Base-by-base conservation (phyloP, 2,113 vertebrate species). In the Tonatia bakeri region DNA sequence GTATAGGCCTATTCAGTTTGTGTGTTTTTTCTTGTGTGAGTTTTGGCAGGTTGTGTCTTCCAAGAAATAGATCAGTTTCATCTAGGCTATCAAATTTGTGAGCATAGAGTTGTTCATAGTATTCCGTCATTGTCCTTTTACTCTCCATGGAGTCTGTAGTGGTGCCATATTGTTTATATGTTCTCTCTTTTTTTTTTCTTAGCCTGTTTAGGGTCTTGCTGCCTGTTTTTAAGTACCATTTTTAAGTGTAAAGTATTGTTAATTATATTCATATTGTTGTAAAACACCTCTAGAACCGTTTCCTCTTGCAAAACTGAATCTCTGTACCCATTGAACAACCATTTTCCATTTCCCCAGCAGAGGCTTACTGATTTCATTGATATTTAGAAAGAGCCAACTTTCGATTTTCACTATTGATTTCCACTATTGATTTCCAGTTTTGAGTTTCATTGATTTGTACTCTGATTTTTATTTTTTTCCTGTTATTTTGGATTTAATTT, bases 21-120 rank as follows among this genome's bases (percentile, higher is more conserved):
- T 91, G 72, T 89, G 1, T 93, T 91, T 90, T 28, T 89, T 94
- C 59, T 80, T 94, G 13, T 69, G 12, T 95, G 88, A 70, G 33
- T 83, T 94, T 87, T 76, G 43, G n/a, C 20, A 83, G 36, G 82
- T 72, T 90, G 50, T 83, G 0, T 93, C 61, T 94, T 91, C 43
- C 4, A 61, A 79, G 54, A 64, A 96, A 56, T 88, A n/a, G 24
- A 38, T 84, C 38, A 6, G 2, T 5, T 90, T 87, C 6, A 38
- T 87, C 64, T 70, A 20, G 5, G 28, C 89, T 77, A 52, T 89
- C 59, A 76, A 54, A 73, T 77, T 75, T 87, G 47, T 36, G 36
- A 40, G 16, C 31, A 82, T 67, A n/a, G 81, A 86, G 20, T 73
- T 85, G 26, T 59, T 92, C 13, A 17, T 26, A 56, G 40, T 80